Base-by-base conservation (phyloP, 2,113 vertebrate species). In the Aspidoscelis tigris region DNA sequence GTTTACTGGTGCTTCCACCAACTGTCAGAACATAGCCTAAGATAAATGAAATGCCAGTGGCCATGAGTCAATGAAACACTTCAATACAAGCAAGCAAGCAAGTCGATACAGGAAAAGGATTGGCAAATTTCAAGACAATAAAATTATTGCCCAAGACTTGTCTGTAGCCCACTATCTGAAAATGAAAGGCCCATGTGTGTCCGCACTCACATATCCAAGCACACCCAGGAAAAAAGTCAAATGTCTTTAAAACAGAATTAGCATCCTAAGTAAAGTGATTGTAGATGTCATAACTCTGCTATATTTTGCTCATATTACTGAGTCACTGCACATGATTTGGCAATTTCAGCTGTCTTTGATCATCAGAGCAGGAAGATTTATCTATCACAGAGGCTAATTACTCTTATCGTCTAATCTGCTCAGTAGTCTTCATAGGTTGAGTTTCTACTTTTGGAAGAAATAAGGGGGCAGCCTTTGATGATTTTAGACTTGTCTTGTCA, bases 271-370 rank as follows among this genome's bases (percentile, higher is more conserved):
- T 73, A 92, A 84, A 14, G 81, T 82, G 88, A 91, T 88, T 81
- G 83, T 12, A 81, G 81, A 88, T 26, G 85, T 84, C 91, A 87
- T 79, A 88, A 90, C 87, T 65, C 80, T 84, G 20, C 83, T 84
- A 88, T 64, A 88, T 88, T 92, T 91, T 92, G 88, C 87, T 92
- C 88, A 76, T 88, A 89, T 89, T 87, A 84, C 78, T 84, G 58
- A 89, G 84, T 78, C 68, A 47, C 78, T 86, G 91, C 72, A 64
- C 88, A 91, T 87, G 89, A 92, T 93, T 92, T 89, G 41, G 88
- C 84, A 93, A 92, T 92, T 92, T 92, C 79, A 91, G 76, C 80
- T 90, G 84, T 90, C 92, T 94, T 93, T 94, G 91, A 94, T 94
- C 92, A 92, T 90, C 90, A 94, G 88, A 93, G 11, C 78, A 85